Evolutionary conservation across 2,113 vertebrate genomes (phyloP).

Genomic region (Anthoscopus minutus): DNA sequence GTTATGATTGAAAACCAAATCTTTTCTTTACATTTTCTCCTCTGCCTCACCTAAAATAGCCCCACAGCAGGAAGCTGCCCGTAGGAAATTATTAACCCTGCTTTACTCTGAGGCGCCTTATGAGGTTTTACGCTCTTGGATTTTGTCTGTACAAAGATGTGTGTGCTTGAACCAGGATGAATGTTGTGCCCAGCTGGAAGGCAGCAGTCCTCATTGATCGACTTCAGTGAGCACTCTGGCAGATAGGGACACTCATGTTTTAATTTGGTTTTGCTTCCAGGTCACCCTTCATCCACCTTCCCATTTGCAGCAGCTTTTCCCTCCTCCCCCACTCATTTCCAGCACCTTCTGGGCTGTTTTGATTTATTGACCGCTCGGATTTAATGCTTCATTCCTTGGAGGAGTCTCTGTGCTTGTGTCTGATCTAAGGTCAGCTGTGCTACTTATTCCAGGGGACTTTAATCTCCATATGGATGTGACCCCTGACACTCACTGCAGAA

Average conservation of each 20-base stretch:
- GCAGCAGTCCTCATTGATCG: neutral
- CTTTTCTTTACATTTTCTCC: neutral
- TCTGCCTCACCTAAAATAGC: neutral
- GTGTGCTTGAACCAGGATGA: neutral
- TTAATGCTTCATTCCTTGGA: neutral
- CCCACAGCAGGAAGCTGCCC: neutral
- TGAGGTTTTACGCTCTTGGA: neutral
- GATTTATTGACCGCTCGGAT: slow-evolving; percentile 39
- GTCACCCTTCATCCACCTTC: neutral
- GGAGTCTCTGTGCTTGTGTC: neutral
- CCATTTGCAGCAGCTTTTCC: neutral
- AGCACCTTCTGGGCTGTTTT: slow-evolving; percentile 47
- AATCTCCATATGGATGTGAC: slow-evolving; percentile 61
- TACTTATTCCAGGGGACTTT: slow-evolving; percentile 55
- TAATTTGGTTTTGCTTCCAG: slow-evolving; percentile 6
- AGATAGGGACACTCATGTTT: neutral
- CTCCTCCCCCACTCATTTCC: neutral
- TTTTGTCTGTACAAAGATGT: neutral
- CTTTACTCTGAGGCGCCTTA: neutral
- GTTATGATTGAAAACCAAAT: slow-evolving; percentile 25
- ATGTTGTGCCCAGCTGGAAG: neutral
- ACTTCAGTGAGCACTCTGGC: neutral
- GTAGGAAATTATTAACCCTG: neutral
- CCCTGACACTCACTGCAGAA: slow-evolving; percentile 28
- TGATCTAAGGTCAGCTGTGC: slow-evolving; percentile 60